phyloP scores from a whole-genome alignment of 2,888 invertebrate genomes.

The Tenthredo notha region DNA sequence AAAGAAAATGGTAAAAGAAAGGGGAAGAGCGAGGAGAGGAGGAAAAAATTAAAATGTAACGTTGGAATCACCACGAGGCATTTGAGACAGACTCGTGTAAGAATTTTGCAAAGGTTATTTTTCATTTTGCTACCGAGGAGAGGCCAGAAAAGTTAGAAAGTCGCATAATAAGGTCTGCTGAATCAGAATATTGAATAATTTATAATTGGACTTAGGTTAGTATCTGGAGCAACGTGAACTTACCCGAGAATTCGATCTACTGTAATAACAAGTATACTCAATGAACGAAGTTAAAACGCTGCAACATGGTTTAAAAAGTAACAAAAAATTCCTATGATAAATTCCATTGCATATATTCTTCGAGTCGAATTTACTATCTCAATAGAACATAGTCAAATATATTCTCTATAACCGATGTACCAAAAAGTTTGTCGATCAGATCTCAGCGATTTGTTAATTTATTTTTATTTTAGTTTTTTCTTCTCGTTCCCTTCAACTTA shows the following conservation, averaged over 20 bases:
- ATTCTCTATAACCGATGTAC: not conserved
- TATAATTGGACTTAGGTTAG: slow-evolving; percentile 50
- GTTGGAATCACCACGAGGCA: slow-evolving; percentile 40
- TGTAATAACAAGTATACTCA: slow-evolving; percentile 27
- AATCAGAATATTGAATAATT: slow-evolving; percentile 54
- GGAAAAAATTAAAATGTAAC: slow-evolving; percentile 50
- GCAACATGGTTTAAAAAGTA: not conserved
- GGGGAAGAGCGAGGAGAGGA: not conserved
- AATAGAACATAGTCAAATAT: not conserved
- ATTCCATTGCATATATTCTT: not conserved
- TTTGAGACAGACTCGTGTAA: slow-evolving; percentile 51
- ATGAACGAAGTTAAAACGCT: not conserved
- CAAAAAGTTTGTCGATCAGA: not conserved
- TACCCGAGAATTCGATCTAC: slow-evolving; percentile 29
- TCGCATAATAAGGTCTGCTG: slow-evolving; percentile 52
- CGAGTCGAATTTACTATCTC: not conserved
- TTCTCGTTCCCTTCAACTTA: not conserved
- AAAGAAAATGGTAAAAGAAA: slow-evolving; percentile 27
- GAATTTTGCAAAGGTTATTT: slow-evolving; percentile 53
- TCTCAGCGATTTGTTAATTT: not conserved
- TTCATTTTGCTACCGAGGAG: slow-evolving; percentile 53
- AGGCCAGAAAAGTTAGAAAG: slow-evolving; percentile 53
- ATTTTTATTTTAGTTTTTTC: not conserved
- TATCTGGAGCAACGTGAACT: slow-evolving; percentile 36
- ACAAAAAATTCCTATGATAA: not conserved